phyloP scores from a whole-genome alignment of 2,888 invertebrate species.

The Clostera curtula region DNA sequence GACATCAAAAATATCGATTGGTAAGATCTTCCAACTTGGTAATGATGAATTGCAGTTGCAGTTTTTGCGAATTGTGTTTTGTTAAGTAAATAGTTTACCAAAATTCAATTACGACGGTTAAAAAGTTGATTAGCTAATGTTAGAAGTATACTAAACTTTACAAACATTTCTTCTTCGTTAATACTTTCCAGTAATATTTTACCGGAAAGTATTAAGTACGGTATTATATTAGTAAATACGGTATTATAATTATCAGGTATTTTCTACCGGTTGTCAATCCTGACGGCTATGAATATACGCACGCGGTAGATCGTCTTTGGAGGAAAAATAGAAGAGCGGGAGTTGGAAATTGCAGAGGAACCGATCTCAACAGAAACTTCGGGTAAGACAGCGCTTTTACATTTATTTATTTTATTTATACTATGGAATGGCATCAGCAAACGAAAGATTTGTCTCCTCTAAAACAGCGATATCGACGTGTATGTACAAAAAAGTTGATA shows the following conservation, averaged over 20 bases:
- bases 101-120: conserved; percentile 1
- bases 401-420: not conserved
- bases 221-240: not conserved
- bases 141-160: not conserved
- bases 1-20: conserved; percentile 64
- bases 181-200: not conserved
- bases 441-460: no score
- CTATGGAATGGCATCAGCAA: no score
- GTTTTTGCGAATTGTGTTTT: not conserved
- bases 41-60: not conserved
- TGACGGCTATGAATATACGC: conserved; percentile 92
- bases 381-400: conserved; percentile 54
- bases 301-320: conserved; percentile 87
- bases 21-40: conserved; percentile 24
- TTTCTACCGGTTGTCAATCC: conserved; percentile 86
- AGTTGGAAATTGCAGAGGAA: conserved; percentile 78
- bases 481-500: no score
- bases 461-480: no score
- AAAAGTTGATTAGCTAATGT: no score
- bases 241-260: conserved; percentile 59
- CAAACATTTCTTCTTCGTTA: not conserved
- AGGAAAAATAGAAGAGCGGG: conserved; percentile 82
- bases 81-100: not conserved
- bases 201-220: no score
- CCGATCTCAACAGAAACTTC: conserved; percentile 91